Evolutionary conservation across 2,797 vertebrate genomes (phyloP), one percentile per base, ranked within the genome.

Genomic region (Pseudomugil gertrudae): DNA sequence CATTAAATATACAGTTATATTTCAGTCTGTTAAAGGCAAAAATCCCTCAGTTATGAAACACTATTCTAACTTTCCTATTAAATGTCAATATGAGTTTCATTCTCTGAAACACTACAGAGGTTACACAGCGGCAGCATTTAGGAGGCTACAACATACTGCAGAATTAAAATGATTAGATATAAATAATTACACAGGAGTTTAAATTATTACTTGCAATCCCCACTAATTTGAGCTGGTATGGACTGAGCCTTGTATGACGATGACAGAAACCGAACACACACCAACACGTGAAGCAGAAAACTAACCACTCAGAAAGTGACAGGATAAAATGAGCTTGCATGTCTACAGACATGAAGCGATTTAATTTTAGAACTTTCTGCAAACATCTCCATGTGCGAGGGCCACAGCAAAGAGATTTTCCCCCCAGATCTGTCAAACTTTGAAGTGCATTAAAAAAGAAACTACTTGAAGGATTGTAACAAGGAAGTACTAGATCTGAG

Each of bases 151-250:
- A 40, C 27, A 45, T 6, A 21, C 1, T 52, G 29, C 13, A 64
- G 15, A 65, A 57, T 43, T 26, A 21, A 58, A 29, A 66, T 11
- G 38, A 58, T 33, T 3, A 73, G 73, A 38, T 54, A 57, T 33
- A 9, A 45, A 47, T 3, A 40, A 23, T 54, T 40, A 52, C 24
- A 36, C 1, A 3, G 27, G 15, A 59, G 40, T 40, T 56, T 11
- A 66, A 52, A 14, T 45, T 9, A 23, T 32, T 47, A 24, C 4
- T n/a, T 35, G 38, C 26, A 14, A 13, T 32, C 26, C 56, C 7
- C 19, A 35, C 6, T 1, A 24, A 1, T 17, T 6, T 57, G 26
- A 66, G 57, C 33, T n/a, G 13, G 26, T 5, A 3, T 19, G 38
- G 29, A 17, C n/a, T n/a, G 13, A 47, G 40, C 57, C 21, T 47